These are phyloP conservation scores for Pseudococcus jackbeardsleyi DNA, from an alignment of 2,888 invertebrate species.

Conservation along the genomic window DNA sequence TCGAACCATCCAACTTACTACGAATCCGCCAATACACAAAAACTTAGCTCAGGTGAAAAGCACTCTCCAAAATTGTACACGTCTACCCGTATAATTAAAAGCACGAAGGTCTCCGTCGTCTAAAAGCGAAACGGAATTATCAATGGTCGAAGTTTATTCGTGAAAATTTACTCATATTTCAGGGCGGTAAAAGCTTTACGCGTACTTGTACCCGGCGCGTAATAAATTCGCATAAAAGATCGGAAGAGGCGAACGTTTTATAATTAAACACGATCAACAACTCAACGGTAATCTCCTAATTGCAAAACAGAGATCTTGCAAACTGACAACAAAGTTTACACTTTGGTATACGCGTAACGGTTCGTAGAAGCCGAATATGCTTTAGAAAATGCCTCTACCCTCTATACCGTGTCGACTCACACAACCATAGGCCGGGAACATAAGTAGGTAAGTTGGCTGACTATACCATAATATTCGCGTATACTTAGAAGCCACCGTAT, in stretches of 20 bases:
- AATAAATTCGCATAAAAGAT: conserved; percentile 47
- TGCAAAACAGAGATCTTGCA: conserved; percentile 29
- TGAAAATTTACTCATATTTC: conserved; percentile 36
- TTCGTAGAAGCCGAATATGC: conserved; percentile 1
- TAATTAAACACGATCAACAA: conserved; percentile 47
- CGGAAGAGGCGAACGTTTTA: conserved; percentile 41
- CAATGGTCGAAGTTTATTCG: conserved; percentile 41
- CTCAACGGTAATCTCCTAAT: conserved; percentile 44
- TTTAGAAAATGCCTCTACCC: conserved; percentile 18
- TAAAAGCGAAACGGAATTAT: conserved; percentile 25
- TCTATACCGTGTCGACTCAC: neutral
- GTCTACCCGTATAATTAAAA: conserved; percentile 4
- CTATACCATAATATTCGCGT: neutral
- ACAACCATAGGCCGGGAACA: neutral
- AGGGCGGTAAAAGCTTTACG: conserved; percentile 31
- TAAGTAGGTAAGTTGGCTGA: neutral
- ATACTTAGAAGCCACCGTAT: neutral
- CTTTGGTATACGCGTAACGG: conserved; percentile 23
- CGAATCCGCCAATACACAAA: neutral
- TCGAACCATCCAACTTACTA: too few relatives aligned
- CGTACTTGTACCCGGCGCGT: conserved; percentile 21
- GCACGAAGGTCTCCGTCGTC: neutral
- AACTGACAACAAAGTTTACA: conserved; percentile 40
- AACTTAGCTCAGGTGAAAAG: neutral
- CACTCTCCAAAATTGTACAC: conserved; percentile 13